These are phyloP conservation scores for Pemphredon lugubris DNA, from an alignment of 2,888 invertebrate genomes.

Conservation along the genomic window DNA sequence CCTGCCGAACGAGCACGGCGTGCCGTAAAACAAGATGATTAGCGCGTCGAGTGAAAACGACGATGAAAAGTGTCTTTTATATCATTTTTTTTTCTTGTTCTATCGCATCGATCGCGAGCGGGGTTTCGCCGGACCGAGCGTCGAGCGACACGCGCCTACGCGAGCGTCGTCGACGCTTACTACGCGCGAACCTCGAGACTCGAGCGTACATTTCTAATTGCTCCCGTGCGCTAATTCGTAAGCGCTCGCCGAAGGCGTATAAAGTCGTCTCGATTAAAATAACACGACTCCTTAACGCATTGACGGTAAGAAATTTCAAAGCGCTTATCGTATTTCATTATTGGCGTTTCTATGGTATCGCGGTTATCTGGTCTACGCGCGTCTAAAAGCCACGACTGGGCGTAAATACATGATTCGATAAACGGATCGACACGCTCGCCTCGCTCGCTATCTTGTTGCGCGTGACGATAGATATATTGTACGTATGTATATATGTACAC, in stretches of 20 bases:
- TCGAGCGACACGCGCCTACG: too few relatives aligned
- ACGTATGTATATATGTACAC: too few relatives aligned
- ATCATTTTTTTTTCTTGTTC: not conserved
- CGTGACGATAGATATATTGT: slow-evolving; percentile 5
- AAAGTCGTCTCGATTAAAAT: slow-evolving; percentile 54
- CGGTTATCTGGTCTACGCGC: slow-evolving; percentile 51
- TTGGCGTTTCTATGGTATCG: slow-evolving; percentile 56
- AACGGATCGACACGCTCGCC: slow-evolving; percentile 55
- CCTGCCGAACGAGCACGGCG: too few relatives aligned
- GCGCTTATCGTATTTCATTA: slow-evolving; percentile 59
- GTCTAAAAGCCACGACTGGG: slow-evolving; percentile 45
- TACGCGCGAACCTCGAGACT: too few relatives aligned
- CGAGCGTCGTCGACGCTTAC: too few relatives aligned
- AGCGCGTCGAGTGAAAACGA: slow-evolving; percentile 36
- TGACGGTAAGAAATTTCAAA: slow-evolving; percentile 30
- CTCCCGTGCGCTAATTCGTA: slow-evolving; percentile 24
- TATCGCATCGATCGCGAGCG: not conserved
- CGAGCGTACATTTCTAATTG: slow-evolving; percentile 44
- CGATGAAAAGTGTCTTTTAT: slow-evolving; percentile 12
- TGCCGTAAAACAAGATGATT: slow-evolving; percentile 54
- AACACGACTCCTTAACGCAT: slow-evolving; percentile 45
- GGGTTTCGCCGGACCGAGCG: too few relatives aligned
- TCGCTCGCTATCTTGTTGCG: slow-evolving; percentile 40
- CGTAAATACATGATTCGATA: slow-evolving; percentile 62
- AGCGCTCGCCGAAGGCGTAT: slow-evolving; percentile 38